Evolutionary conservation across 2,113 vertebrate genomes (phyloP).

Genomic region (Tupaia chinensis): DNA sequence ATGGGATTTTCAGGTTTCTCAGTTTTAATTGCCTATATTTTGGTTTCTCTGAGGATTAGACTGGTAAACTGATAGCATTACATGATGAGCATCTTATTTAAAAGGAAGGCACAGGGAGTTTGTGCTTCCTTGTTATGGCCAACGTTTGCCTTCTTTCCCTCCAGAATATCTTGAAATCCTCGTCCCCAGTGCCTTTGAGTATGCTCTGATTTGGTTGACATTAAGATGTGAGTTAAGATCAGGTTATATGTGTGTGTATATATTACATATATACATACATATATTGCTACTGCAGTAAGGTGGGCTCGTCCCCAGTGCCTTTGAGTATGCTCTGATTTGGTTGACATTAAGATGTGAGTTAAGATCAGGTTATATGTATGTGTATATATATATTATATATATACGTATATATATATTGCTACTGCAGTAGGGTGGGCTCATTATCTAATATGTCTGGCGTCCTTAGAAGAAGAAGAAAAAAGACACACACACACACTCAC

Average conservation of each 20-base stretch:
- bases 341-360: neutral
- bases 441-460: neutral
- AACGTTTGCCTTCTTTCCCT: neutral
- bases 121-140: neutral
- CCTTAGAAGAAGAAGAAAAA: neutral
- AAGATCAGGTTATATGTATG: neutral
- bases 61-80: conserved; percentile 60
- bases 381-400: too few species aligned
- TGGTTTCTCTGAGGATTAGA: conserved; percentile 60
- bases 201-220: neutral
- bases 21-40: conserved; percentile 66
- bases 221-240: neutral
- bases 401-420: too few species aligned
- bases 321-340: neutral
- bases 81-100: neutral
- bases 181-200: neutral
- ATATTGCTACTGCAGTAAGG: neutral
- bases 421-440: neutral
- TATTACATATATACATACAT: too few species aligned
- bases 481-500: accelerated
- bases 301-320: neutral
- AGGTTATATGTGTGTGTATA: neutral
- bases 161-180: neutral
- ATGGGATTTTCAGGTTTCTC: conserved; percentile 72
- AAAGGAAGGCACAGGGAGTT: accelerated